These are phyloP conservation scores for Operophtera brumata DNA, from an alignment of 2,888 invertebrate genomes.

Conservation along the genomic window DNA sequence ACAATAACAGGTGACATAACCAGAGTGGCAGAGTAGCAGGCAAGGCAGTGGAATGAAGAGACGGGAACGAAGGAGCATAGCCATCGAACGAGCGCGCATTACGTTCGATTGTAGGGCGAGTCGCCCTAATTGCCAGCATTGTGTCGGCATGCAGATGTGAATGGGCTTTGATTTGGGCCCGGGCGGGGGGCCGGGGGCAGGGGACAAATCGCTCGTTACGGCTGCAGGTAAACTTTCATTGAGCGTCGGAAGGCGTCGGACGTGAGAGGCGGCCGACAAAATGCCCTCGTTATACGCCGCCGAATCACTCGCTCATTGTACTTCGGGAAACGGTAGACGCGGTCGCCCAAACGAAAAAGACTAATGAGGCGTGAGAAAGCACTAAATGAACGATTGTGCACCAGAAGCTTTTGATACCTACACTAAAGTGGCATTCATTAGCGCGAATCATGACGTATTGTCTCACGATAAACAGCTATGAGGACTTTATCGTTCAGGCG, in stretches of 20 bases:
- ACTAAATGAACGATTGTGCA: constrained; percentile 78
- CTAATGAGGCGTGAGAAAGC: constrained; percentile 80
- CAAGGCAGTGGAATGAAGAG: constrained; percentile 25
- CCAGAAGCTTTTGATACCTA: constrained; percentile 57
- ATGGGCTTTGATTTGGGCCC: constrained; percentile 81
- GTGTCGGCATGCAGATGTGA: constrained; percentile 82
- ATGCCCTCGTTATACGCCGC: constrained; percentile 81
- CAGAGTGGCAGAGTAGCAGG: neutral
- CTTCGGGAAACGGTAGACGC: constrained; percentile 80
- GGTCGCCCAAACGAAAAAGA: constrained; percentile 78
- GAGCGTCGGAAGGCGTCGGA: constrained; percentile 81
- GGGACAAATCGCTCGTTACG: constrained; percentile 82
- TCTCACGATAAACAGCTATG: constrained; percentile 24
- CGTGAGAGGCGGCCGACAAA: constrained; percentile 80
- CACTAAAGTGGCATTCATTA: constrained; percentile 67
- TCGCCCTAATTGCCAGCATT: constrained; percentile 81
- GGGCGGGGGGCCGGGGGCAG: constrained; percentile 69
- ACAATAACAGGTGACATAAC: neutral
- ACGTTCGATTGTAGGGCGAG: constrained; percentile 78
- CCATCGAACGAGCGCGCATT: constrained; percentile 75
- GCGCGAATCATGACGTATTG: constrained; percentile 50
- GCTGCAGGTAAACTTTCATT: constrained; percentile 82
- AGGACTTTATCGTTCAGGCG: too few species aligned
- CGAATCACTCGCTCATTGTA: constrained; percentile 81
- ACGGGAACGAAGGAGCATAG: constrained; percentile 40